Base-by-base conservation (phyloP, 2,113 vertebrate species). In the Hemicordylus capensis region DNA sequence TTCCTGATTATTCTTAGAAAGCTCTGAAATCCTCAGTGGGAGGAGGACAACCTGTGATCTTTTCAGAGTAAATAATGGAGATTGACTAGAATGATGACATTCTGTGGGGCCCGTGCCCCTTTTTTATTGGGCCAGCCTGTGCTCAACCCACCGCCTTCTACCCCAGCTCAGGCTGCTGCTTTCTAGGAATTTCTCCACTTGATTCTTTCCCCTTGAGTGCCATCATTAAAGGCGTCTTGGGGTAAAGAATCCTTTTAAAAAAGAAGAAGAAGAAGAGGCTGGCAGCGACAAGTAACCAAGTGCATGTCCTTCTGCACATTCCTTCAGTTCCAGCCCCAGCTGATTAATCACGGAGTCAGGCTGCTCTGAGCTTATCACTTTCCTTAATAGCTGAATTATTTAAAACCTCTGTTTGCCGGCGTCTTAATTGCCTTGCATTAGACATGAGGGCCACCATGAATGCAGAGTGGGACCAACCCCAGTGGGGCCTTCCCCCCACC, bases 311-410 rank as follows among this genome's bases (percentile, higher is more conserved):
- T 22, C 46, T 20, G 31, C 0, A 0, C 0, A 0, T 84, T 81
- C 76, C 2, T 1, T 59, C 85, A 90, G 84, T 92, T 82, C 88
- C n/a, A 58, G 89, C 87, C 93, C 94, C 83, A 85, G 93, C 70
- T 94, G 94, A 95, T 96, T 96, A 96, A 96, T 96, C 94, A 93
- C 90, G 91, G 87, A 90, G 93, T 85, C 85, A 91, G 92, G 88
- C 95, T 91, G 93, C 94, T 76, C 7, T 89, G 93, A 95, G 95
- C 94, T 97, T 96, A 96, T 96, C 95, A 95, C 91, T 84, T 91
- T 87, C 93, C 91, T 96, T 96, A 96, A 96, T 96, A 95, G 95
- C 94, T 93, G 95, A 96, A 94, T 96, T 96, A 96, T 97, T 96
- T 95, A 90, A 95, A 91, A 90, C 80, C 19, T 86, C 93, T 93